Conservation (phyloP, 2,888 invertebrate species). For the Caenorhabditis angaria region DNA sequence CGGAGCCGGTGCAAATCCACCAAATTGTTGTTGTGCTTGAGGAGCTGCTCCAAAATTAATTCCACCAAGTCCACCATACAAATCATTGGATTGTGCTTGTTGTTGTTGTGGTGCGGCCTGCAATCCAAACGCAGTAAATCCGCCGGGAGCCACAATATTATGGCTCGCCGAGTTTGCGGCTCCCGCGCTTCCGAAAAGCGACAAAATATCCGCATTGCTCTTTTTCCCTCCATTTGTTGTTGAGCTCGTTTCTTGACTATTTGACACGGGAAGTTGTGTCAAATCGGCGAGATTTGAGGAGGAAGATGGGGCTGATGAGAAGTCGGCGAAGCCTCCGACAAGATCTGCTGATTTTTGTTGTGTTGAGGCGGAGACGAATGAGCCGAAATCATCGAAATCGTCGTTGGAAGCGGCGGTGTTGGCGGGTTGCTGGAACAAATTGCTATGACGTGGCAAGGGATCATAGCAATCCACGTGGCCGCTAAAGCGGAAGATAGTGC, state of each 20-base stretch:
- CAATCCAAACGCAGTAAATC: conserved; percentile 52
- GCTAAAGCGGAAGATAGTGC: too few relatives aligned
- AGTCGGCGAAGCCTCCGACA: conserved; percentile 35
- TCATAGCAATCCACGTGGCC: too few relatives aligned
- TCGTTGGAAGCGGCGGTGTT: conserved; percentile 21
- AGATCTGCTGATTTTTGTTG: conserved; percentile 1
- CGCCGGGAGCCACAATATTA: conserved; percentile 51
- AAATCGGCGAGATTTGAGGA: conserved; percentile 10
- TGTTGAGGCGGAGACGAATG: conserved; percentile 58
- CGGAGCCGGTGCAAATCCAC: neutral
- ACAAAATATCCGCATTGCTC: conserved; percentile 56
- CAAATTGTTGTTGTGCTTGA: conserved; percentile 10
- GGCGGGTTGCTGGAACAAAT: neutral
- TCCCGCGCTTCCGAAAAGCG: conserved; percentile 48
- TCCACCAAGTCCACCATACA: conserved; percentile 37
- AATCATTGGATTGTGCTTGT: conserved; percentile 15
- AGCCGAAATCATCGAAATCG: conserved; percentile 66
- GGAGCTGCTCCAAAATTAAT: conserved; percentile 24
- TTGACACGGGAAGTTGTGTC: conserved; percentile 5
- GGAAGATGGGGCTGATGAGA: conserved; percentile 21
- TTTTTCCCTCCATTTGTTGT: conserved; percentile 33
- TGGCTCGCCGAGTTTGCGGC: conserved; percentile 14
- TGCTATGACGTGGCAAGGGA: too few relatives aligned
- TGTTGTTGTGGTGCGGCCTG: conserved; percentile 31
- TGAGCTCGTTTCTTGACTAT: conserved; percentile 1